Evolutionary conservation across 2,888 invertebrate genomes (phyloP).

Genomic region (Agrochola circellaris): DNA sequence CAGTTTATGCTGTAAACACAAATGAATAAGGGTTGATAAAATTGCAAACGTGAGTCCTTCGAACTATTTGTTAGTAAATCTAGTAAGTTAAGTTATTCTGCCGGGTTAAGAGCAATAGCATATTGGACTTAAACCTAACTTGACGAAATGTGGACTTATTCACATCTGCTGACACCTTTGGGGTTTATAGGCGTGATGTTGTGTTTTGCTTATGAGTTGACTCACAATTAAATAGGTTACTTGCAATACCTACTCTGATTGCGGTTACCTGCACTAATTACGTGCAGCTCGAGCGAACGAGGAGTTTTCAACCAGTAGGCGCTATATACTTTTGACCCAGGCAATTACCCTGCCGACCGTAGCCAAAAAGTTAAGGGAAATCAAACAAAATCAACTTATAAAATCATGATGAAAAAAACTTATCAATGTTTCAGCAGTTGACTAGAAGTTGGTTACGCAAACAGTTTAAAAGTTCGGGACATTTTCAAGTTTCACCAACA

Average conservation of each 20-base stretch:
- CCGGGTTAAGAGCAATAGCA: neutral
- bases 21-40: neutral
- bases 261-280: neutral
- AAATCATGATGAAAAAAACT: slow-evolving; percentile 10
- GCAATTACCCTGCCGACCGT: neutral
- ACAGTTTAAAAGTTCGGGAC: neutral
- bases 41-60: no score
- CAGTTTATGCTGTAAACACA: neutral
- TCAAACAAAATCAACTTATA: no score
- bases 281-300: neutral
- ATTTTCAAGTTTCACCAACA: slow-evolving; percentile 2
- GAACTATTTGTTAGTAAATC: neutral
- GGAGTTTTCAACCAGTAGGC: neutral
- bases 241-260: neutral
- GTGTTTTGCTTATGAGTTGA: neutral
- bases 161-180: neutral
- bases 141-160: neutral
- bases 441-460: slow-evolving; percentile 16
- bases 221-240: neutral
- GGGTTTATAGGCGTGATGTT: neutral
- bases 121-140: neutral
- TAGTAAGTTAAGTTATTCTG: neutral
- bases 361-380: slow-evolving; percentile 13
- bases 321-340: neutral
- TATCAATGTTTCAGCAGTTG: slow-evolving; percentile 14